These are phyloP conservation scores for Microtus montanus DNA, from an alignment of 2,113 vertebrate species.

Conservation along the genomic window DNA sequence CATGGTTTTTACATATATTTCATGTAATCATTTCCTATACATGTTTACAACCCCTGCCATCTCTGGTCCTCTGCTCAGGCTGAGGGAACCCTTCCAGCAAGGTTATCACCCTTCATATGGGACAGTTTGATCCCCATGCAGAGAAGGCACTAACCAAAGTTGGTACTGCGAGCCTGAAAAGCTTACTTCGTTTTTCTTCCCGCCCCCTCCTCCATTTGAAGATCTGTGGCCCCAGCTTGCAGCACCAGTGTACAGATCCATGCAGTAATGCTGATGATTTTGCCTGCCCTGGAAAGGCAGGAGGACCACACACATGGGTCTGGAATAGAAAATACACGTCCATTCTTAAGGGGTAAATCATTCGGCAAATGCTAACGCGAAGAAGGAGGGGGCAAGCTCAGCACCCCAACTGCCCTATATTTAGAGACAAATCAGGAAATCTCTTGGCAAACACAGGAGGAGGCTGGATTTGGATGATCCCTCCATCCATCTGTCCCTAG, in stretches of 20 bases:
- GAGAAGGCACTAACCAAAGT: background rate
- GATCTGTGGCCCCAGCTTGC: background rate
- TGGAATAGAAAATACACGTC: background rate
- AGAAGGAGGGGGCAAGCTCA: background rate
- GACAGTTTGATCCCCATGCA: fast-evolving
- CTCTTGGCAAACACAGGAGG: background rate
- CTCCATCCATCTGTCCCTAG: background rate
- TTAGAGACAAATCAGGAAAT: background rate
- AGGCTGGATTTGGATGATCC: background rate
- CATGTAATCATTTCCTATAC: background rate
- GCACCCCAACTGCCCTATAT: background rate
- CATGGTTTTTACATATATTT: background rate
- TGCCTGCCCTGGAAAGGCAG: background rate
- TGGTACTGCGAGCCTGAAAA: background rate
- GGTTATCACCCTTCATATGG: background rate
- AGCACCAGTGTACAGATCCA: background rate
- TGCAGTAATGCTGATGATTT: background rate
- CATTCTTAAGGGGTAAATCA: background rate
- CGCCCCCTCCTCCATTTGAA: background rate
- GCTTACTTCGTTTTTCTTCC: background rate
- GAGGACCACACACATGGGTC: background rate
- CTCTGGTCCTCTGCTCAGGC: background rate
- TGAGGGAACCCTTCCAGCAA: background rate
- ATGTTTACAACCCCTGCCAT: background rate
- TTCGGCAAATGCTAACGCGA: background rate